A percentile compares a stretch with the other conserved stretches of the same genome.
Conservation (phyloP, 2,113 vertebrate species). For the Salvelinus alpinus region DNA sequence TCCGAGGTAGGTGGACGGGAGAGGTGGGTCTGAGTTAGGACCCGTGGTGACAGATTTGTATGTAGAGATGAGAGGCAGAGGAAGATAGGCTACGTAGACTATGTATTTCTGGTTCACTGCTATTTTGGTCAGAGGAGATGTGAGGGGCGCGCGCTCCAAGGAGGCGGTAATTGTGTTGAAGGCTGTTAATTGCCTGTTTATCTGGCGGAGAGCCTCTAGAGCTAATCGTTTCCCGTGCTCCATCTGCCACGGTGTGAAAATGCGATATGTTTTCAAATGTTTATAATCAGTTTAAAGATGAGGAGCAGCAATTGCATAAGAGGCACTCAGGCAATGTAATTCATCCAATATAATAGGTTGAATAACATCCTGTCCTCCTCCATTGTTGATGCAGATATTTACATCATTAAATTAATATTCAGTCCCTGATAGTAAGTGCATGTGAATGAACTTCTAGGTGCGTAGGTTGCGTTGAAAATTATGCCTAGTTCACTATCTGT, state of each 20-base stretch:
- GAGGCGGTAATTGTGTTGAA: neutral
- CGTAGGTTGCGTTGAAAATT: neutral
- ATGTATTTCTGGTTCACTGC: too few species aligned
- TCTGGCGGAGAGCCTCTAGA: slow-evolving; percentile 23
- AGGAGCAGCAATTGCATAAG: slow-evolving; percentile 33
- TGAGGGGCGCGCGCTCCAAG: neutral
- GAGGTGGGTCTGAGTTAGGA: neutral
- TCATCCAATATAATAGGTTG: neutral
- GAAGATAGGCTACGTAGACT: too few species aligned
- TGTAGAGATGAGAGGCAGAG: too few species aligned
- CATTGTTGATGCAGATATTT: neutral
- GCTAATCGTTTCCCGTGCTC: slow-evolving; percentile 19
- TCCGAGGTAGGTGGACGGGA: slow-evolving; percentile 18
- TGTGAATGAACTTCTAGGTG: neutral
- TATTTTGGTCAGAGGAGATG: neutral
- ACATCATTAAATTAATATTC: neutral
- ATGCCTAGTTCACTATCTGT: neutral
- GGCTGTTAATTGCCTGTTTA: slow-evolving; percentile 44
- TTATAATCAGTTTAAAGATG: slow-evolving; percentile 58
- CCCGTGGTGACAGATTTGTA: neutral
- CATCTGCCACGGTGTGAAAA: slow-evolving; percentile 54
- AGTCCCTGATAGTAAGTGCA: neutral
- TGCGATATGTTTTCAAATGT: slow-evolving; percentile 42
- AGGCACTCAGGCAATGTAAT: neutral
- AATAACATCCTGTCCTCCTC: neutral